Conservation (phyloP, 1,140 invertebrate species). For the Aphis gossypii region DNA sequence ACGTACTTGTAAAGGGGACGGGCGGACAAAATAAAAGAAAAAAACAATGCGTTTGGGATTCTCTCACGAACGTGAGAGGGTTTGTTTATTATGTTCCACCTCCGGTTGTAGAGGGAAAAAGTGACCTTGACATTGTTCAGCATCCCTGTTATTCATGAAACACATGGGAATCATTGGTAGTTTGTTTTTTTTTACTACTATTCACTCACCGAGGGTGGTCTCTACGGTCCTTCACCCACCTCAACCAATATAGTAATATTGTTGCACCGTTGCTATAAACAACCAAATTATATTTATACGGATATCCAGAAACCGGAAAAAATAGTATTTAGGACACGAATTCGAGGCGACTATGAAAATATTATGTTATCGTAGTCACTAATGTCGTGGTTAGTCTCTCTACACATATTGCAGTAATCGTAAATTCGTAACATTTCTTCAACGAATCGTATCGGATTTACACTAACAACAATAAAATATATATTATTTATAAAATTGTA, state of each 20-base stretch:
- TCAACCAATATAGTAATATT: background rate
- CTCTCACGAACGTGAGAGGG: slow-evolving; percentile 37
- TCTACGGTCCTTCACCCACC: background rate
- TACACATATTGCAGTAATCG: too few relatives aligned
- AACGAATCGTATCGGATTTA: background rate
- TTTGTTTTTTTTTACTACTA: slow-evolving; percentile 24
- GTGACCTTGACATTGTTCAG: slow-evolving; percentile 55
- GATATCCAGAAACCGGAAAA: background rate
- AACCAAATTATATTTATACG: background rate
- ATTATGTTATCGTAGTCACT: background rate
- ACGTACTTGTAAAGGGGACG: background rate
- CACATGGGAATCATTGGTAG: background rate
- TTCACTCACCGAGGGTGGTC: slow-evolving; percentile 27
- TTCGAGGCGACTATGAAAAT: background rate
- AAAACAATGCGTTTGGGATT: slow-evolving; percentile 8
- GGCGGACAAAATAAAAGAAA: background rate
- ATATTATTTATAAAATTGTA: background rate
- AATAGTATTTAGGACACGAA: background rate
- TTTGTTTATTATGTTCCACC: slow-evolving; percentile 43
- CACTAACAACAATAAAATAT: background rate
- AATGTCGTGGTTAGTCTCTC: too few relatives aligned
- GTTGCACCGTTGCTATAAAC: background rate
- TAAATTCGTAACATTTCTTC: background rate
- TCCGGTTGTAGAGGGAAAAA: slow-evolving; percentile 23
- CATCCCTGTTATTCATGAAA: slow-evolving; percentile 57